phyloP scores from a whole-genome alignment of 2,113 vertebrate genomes.

The Ahaetulla prasina region DNA sequence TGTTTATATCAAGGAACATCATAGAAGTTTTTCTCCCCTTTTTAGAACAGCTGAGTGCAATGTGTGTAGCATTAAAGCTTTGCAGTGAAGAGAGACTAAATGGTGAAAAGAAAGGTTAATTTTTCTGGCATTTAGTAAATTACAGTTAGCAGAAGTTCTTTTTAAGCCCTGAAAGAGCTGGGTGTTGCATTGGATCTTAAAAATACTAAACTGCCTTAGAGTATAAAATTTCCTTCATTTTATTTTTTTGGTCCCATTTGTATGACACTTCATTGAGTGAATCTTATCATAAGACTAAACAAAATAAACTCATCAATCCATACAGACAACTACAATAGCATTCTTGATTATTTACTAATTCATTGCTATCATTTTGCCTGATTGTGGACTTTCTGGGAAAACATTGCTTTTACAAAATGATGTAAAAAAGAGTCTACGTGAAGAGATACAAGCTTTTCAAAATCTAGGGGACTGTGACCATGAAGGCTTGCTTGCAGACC shows the following conservation, averaged over 20 bases:
- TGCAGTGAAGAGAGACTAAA: not conserved
- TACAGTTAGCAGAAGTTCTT: accelerated
- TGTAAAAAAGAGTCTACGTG: not conserved
- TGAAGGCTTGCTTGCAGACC: not conserved
- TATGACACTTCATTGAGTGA: not conserved
- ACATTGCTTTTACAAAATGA: not conserved
- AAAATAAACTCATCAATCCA: not conserved
- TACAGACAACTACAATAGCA: not conserved
- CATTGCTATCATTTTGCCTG: not conserved
- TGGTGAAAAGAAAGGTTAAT: accelerated
- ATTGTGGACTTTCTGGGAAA: not conserved
- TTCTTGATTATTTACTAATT: not conserved
- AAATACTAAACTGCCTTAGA: not conserved
- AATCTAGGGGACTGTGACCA: not conserved
- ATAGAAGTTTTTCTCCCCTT: not conserved
- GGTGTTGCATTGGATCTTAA: not conserved
- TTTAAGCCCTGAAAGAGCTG: not conserved
- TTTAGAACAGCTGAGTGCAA: not conserved
- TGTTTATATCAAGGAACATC: accelerated
- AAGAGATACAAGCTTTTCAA: not conserved
- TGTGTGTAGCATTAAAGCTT: not conserved
- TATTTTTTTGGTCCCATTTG: not conserved
- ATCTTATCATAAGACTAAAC: not conserved
- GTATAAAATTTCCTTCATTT: not conserved
- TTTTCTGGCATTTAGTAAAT: accelerated